These are phyloP conservation scores for Falco cherrug DNA, from an alignment of 2,797 vertebrate genomes.

Conservation along the genomic window DNA sequence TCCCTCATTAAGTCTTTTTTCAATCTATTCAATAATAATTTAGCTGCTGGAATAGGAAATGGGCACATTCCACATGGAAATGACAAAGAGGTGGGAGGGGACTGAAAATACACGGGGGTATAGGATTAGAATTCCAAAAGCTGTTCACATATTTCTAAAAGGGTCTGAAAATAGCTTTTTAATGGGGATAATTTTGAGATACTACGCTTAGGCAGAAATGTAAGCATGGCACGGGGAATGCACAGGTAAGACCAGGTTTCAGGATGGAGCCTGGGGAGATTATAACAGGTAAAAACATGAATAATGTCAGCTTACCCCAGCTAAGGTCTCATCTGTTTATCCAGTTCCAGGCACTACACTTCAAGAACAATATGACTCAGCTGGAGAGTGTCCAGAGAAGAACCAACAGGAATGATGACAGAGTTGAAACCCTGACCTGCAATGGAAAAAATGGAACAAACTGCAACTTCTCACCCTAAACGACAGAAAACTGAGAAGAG, in stretches of 20 bases:
- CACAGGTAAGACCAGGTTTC: neutral
- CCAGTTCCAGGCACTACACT: neutral
- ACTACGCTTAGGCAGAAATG: neutral
- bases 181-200: neutral
- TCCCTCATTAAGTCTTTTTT: neutral
- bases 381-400: neutral
- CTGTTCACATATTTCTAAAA: neutral
- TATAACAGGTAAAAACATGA: neutral
- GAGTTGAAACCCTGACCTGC: neutral
- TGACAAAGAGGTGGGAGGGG: neutral
- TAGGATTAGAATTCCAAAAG: neutral
- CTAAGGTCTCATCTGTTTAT: neutral
- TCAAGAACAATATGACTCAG: neutral
- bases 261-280: neutral
- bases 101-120: neutral
- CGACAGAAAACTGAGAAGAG: neutral
- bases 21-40: neutral
- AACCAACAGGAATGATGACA: neutral
- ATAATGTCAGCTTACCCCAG: neutral
- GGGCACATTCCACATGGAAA: neutral
- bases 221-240: neutral
- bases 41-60: conserved; percentile 11
- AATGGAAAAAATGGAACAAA: neutral
- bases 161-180: neutral
- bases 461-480: neutral